Conservation (phyloP, 2,113 vertebrate genomes). For the Heloderma charlesbogerti region DNA sequence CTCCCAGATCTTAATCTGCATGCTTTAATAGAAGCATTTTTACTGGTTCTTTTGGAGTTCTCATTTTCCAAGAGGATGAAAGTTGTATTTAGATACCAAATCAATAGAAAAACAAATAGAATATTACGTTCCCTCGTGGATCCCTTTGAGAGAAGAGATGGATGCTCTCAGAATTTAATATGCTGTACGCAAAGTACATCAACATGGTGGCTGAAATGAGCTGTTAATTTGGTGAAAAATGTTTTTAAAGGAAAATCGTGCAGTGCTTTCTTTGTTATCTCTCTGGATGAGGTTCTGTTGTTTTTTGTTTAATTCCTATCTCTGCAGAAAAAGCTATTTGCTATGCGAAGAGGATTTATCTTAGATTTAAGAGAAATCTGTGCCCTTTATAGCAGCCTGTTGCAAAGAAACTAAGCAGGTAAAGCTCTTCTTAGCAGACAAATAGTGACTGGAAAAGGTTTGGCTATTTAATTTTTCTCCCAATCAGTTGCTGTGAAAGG, state of each 20-base stretch:
- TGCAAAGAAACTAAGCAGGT: not conserved
- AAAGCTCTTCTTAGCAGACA: not conserved
- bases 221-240: slow-evolving; percentile 55
- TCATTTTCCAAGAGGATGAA: slow-evolving; percentile 58
- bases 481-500: not conserved
- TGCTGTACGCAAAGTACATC: slow-evolving; percentile 65
- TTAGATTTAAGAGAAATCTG: slow-evolving; percentile 37
- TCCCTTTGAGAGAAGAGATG: slow-evolving; percentile 54
- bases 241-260: slow-evolving; percentile 11
- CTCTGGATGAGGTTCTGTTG: slow-evolving; percentile 41
- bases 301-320: slow-evolving; percentile 50
- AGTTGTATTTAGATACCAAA: slow-evolving; percentile 69
- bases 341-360: slow-evolving; percentile 26
- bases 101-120: slow-evolving; percentile 70
- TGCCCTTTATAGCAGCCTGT: not conserved
- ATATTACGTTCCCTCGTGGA: slow-evolving; percentile 64
- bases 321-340: slow-evolving; percentile 47
- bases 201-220: slow-evolving; percentile 62
- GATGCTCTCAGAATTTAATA: slow-evolving; percentile 64
- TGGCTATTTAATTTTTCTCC: not conserved
- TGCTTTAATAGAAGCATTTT: slow-evolving; percentile 51
- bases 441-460: not conserved
- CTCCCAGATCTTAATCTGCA: slow-evolving; percentile 8
- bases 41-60: slow-evolving; percentile 64
- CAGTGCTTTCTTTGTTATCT: slow-evolving; percentile 26